A percentile compares a stretch with the other conserved stretches of the same genome.
Evolutionary conservation across 2,888 invertebrate species (phyloP).

Genomic region (Drosophila koepferae): DNA sequence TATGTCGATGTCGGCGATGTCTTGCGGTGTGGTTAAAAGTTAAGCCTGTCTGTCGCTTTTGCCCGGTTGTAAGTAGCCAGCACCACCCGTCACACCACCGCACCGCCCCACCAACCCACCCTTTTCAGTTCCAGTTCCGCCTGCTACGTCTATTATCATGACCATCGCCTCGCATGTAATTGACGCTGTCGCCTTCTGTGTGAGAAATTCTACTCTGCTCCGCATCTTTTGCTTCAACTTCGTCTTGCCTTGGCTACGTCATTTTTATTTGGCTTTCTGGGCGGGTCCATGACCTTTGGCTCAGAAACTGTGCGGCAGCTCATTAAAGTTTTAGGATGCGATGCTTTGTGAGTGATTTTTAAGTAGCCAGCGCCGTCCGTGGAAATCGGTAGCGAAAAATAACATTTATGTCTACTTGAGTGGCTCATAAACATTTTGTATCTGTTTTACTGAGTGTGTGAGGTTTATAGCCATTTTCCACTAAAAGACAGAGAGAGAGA

Average conservation of each 20-base stretch:
- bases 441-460: slow-evolving; percentile 7
- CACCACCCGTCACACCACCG: slow-evolving; percentile 2
- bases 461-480: slow-evolving; percentile 24
- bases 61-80: slow-evolving; percentile 52
- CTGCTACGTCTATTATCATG: slow-evolving; percentile 19
- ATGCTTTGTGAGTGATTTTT: slow-evolving; percentile 57
- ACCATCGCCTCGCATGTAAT: slow-evolving; percentile 67
- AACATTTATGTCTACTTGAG: slow-evolving; percentile 65
- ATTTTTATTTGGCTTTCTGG: slow-evolving; percentile 2
- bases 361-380: slow-evolving; percentile 39
- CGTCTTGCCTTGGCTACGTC: neutral
- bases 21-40: slow-evolving; percentile 73
- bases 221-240: neutral
- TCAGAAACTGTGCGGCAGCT: slow-evolving; percentile 46
- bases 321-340: slow-evolving; percentile 66
- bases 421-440: slow-evolving; percentile 56
- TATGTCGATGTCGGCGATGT: slow-evolving; percentile 65
- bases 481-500: neutral
- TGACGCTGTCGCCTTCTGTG: slow-evolving; percentile 62
- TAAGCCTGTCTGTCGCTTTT: slow-evolving; percentile 63
- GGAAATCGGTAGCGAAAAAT: slow-evolving; percentile 63
- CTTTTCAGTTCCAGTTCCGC: slow-evolving; percentile 3
- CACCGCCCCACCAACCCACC: neutral
- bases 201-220: slow-evolving; percentile 41
- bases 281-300: slow-evolving; percentile 71